Evolutionary conservation across 2,113 vertebrate species (phyloP), one percentile per base, ranked within the genome.

Genomic region (Melanerpes aurifrons): DNA sequence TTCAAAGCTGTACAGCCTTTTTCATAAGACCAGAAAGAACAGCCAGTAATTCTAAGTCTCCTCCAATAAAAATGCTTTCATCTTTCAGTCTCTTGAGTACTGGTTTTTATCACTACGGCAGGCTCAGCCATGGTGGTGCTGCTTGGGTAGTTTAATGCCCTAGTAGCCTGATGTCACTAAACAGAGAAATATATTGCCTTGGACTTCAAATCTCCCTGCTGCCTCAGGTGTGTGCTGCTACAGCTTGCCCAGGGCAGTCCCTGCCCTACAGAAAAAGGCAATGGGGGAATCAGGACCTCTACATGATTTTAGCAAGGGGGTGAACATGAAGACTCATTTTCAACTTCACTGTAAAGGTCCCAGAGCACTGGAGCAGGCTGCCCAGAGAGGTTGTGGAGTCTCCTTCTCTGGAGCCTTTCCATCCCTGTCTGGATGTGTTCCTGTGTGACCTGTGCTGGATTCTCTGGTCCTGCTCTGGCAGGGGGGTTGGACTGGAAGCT

Each of bases 1-100:
- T 95, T 90, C 69, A 86, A 92, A 90, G 48, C 67, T 75, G 48
- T 48, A 66, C 45, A 85, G 64, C 21, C 85, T 94, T 82, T 71
- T 47, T 68, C 40, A 79, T 45, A 83, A 79, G 43, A 92, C 59
- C 32, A 79, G 47, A 87, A 77, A 80, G 54, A 93, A 82, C 35
- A 90, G n/a, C 2, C 31, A 82, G 57, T 50, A 89, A 87, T 91
- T 89, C 64, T n/a, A 75, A 90, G 64, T 54, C 76, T 61, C 56
- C 43, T 67, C 76, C 69, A 92, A 54, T 22, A 73, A 79, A 82
- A 90, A 63, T 57, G 37, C 7, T 70, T 91, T 90, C 84, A 22
- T 20, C 48, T 66, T 93, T 85, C 47, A 59, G 31, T 87, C 57
- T 74, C 29, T 31, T 73, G 54, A 57, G 74, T 25, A 28, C 12